phyloP scores from a whole-genome alignment of 2,888 invertebrate genomes.

The Mesorhabditis belari region DNA sequence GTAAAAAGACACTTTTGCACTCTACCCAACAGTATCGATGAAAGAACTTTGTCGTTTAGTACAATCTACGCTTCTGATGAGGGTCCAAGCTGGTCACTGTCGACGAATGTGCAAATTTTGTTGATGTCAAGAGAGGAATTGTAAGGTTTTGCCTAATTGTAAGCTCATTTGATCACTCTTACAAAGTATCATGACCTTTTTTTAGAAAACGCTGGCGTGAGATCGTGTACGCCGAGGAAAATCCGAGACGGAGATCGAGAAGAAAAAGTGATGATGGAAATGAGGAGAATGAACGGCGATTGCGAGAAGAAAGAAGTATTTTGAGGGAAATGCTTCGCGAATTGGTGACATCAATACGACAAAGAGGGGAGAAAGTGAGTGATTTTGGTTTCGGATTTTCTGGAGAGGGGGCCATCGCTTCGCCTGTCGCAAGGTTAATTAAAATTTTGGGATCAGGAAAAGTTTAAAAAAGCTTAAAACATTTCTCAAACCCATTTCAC shows the following conservation, averaged over 20 bases:
- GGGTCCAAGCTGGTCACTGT: conserved; percentile 36
- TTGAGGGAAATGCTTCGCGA: not conserved
- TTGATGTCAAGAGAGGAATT: conserved; percentile 24
- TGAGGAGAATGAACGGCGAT: not conserved
- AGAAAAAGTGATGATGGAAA: not conserved
- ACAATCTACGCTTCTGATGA: conserved; percentile 41
- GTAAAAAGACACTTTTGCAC: too few species aligned
- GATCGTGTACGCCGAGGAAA: not conserved
- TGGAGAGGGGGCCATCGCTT: too few species aligned
- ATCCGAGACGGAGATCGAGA: not conserved
- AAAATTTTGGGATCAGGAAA: too few species aligned
- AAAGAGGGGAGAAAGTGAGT: not conserved
- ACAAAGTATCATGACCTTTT: not conserved
- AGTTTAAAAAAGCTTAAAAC: too few species aligned
- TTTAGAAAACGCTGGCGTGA: not conserved
- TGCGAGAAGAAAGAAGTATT: too few species aligned
- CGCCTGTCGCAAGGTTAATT: too few species aligned
- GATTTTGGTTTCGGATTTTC: too few species aligned
- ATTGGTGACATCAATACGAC: not conserved
- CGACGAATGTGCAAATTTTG: conserved; percentile 33
- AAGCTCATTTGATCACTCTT: too few species aligned
- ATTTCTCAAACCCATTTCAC: too few species aligned
- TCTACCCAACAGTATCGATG: conserved; percentile 1
- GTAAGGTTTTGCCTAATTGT: conserved; percentile 7
- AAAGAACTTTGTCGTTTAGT: conserved; percentile 8